Base-by-base conservation (phyloP, 2,888 invertebrate genomes). In the Parelbella ahira region DNA sequence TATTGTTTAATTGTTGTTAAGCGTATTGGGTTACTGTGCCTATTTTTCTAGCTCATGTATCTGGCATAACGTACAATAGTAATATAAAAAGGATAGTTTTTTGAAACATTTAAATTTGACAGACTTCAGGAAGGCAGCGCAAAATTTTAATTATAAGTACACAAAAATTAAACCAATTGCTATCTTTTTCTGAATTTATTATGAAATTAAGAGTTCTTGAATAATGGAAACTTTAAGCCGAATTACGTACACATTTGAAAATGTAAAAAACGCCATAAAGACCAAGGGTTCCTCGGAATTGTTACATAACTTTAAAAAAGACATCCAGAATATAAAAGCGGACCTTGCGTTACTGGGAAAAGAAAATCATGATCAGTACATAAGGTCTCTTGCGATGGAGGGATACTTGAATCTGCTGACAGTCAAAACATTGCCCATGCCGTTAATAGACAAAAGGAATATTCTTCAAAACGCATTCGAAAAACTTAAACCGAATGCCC, bases 371-470 rank as follows among this genome's bases (percentile, higher is more conserved):
- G 78, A 71, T 3, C 60, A 69, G 32, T 76, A 60, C 36, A 20
- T 83, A 10, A 58, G 86, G 23, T 73, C 82, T 0, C 46, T 84
- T 13, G 83, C 82, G 3, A 84, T 87, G 84, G 82, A 84, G 52
- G 80, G 75, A 12, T 86, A 82, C 49, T 55, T 87, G 5, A 67
- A 79, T 1, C 57, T 87, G 1, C 63, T 87, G 1, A 68, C 81
- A 0, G 73, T 72, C 2, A 86, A 84, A 56, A 72, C 69, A 0
- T 62, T 86, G 58, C 80, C 83, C 0, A 51, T 81, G 24, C 60
- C 76, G 0, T 53, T 76, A 2, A 48, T 57, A 1, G 84, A 87
- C 42, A 86, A 83, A 51, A 63, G 63, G 13, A 77, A 81, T 47
- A 54, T 75, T 3, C 69, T 87, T 1, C 68, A 73, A 9, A 47